These are phyloP conservation scores for Arnoldichthys spilopterus DNA, from an alignment of 2,797 vertebrate genomes.

Conservation along the genomic window DNA sequence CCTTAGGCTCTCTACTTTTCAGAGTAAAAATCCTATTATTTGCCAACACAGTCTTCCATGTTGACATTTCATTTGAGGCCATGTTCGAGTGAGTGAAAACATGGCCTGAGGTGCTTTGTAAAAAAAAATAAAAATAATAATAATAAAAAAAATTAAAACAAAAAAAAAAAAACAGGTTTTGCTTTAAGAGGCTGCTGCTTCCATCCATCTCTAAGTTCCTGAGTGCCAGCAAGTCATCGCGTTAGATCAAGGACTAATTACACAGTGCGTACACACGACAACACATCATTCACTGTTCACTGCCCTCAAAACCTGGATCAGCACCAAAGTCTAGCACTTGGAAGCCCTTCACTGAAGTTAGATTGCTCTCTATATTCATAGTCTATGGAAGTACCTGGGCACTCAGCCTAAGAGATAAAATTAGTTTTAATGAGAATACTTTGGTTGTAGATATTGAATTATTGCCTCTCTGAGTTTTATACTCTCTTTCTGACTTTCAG, in stretches of 20 bases:
- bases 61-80: slow-evolving; percentile 51
- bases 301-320: slow-evolving; percentile 10
- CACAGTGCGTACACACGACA: slow-evolving; percentile 37
- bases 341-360: slow-evolving; percentile 5
- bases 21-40: slow-evolving; percentile 31
- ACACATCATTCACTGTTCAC: slow-evolving; percentile 41
- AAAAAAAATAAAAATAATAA: neutral
- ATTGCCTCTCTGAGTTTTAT: neutral
- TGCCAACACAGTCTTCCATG: slow-evolving; percentile 43
- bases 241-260: slow-evolving; percentile 45
- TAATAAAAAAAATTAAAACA: neutral
- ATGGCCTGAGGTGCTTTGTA: slow-evolving; percentile 17
- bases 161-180: slow-evolving; percentile 9
- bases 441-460: neutral
- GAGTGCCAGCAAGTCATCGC: slow-evolving; percentile 10
- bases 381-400: neutral
- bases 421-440: neutral
- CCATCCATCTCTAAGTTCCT: slow-evolving; percentile 28
- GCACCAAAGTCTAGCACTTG: slow-evolving; percentile 13
- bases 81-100: slow-evolving; percentile 36
- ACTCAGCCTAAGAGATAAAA: neutral
- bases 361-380: neutral
- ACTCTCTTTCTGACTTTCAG: neutral
- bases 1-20: slow-evolving; percentile 36
- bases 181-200: slow-evolving; percentile 25